Evolutionary conservation across 2,797 vertebrate species (phyloP).

Genomic region (Labeo calbasu): DNA sequence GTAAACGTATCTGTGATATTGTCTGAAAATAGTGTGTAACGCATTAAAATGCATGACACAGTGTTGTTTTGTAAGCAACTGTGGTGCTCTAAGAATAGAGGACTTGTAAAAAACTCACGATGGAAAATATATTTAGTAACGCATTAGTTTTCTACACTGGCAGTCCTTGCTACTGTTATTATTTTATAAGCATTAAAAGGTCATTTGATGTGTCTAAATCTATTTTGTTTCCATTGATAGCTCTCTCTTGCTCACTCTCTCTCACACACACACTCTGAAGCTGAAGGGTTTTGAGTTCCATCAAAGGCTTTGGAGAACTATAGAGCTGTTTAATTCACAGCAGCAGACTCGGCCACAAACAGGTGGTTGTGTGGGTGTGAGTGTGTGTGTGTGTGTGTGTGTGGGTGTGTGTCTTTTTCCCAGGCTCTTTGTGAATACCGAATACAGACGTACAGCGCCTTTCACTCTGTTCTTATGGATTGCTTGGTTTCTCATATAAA

Average conservation of each 20-base stretch:
- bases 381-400: slow-evolving; percentile 35
- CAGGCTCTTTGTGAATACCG: slow-evolving; percentile 49
- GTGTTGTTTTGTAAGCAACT: not conserved
- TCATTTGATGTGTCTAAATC: not conserved
- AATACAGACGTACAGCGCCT: slow-evolving; percentile 42
- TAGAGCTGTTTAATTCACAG: slow-evolving; percentile 43
- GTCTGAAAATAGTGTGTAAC: not conserved
- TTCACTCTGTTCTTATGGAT: slow-evolving; percentile 42
- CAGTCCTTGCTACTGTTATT: not conserved
- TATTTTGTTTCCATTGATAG: not conserved
- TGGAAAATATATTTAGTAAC: not conserved
- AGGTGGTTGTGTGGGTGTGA: slow-evolving; percentile 24
- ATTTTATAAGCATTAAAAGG: not conserved
- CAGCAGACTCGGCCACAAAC: slow-evolving; percentile 38
- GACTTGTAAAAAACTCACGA: not conserved
- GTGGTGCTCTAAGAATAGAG: not conserved
- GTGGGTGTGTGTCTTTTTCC: slow-evolving; percentile 44
- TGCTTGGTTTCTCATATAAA: slow-evolving; percentile 35
- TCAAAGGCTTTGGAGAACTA: slow-evolving; percentile 39
- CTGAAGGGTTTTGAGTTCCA: slow-evolving; percentile 18
- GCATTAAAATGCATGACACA: not conserved
- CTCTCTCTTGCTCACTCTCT: not conserved
- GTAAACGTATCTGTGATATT: slow-evolving; percentile 23
- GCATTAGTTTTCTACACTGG: not conserved
- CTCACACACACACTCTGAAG: not conserved